A percentile compares a stretch with the other conserved stretches of the same genome.
Evolutionary conservation across 2,888 invertebrate genomes (phyloP).

Genomic region (Nineta flava): DNA sequence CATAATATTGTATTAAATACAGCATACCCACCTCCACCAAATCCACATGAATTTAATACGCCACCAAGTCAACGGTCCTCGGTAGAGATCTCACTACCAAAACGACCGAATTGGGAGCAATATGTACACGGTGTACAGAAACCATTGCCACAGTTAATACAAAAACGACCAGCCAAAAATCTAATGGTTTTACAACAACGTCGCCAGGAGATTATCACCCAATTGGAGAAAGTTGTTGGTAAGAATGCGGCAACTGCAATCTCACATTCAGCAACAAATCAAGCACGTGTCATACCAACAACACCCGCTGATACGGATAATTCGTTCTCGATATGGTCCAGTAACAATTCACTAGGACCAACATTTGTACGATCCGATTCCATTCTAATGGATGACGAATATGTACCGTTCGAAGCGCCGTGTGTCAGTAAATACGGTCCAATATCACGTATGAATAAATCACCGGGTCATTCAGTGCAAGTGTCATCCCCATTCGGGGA

Average conservation of each 20-base stretch:
- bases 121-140: constrained; percentile 14
- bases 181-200: constrained; percentile 41
- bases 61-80: not conserved
- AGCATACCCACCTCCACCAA: constrained; percentile 8
- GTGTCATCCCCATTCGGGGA: constrained; percentile 22
- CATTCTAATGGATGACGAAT: constrained; percentile 42
- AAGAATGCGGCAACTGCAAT: constrained; percentile 29
- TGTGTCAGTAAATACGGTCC: constrained; percentile 52
- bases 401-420: constrained; percentile 49
- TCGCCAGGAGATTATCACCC: constrained; percentile 42
- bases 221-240: constrained; percentile 41
- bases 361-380: constrained; percentile 35
- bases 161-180: constrained; percentile 27
- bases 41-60: not conserved
- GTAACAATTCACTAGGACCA: constrained; percentile 19
- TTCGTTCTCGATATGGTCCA: constrained; percentile 20
- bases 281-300: constrained; percentile 17
- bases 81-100: constrained; percentile 4
- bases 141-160: constrained; percentile 17
- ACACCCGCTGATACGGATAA: not conserved
- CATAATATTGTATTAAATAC: constrained; percentile 17
- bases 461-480: constrained; percentile 12
- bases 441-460: constrained; percentile 36
- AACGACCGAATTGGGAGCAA: constrained; percentile 11
- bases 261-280: constrained; percentile 24